Percentiles rank a stretch among this genome's conserved stretches.
These are phyloP conservation scores for Drosophila littoralis DNA, from an alignment of 1,140 invertebrate genomes.

Conservation along the genomic window DNA sequence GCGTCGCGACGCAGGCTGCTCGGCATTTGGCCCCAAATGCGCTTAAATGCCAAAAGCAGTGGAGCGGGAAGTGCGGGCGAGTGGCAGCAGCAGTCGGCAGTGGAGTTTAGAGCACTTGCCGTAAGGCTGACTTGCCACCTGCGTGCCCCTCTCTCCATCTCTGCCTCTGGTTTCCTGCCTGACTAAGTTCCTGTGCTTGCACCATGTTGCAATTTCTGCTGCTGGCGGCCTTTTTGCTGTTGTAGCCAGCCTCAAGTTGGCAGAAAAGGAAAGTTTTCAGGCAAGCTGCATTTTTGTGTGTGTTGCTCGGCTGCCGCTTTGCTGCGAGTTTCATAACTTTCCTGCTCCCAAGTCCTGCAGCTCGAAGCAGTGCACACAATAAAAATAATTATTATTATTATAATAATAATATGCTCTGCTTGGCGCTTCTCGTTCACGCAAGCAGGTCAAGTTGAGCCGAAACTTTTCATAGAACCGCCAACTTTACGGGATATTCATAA, in stretches of 20 bases:
- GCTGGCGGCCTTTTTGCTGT: constrained; percentile 41
- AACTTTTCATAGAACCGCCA: constrained; percentile 38
- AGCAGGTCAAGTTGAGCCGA: constrained; percentile 47
- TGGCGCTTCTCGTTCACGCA: constrained; percentile 5
- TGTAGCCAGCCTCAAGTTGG: constrained; percentile 13
- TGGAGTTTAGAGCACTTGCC: constrained; percentile 34
- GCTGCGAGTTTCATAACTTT: constrained; percentile 36
- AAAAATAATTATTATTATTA: constrained; percentile 20
- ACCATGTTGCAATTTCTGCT: constrained; percentile 39
- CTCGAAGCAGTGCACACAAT: constrained; percentile 26
- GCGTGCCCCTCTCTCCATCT: not conserved
- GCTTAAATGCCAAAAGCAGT: constrained; percentile 60
- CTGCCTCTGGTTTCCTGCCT: not conserved
- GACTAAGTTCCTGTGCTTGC: constrained; percentile 20
- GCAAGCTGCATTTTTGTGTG: constrained; percentile 45
- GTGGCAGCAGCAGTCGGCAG: constrained; percentile 20
- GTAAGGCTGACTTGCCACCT: constrained; percentile 3
- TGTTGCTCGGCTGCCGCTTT: constrained; percentile 8
- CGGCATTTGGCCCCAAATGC: constrained; percentile 75
- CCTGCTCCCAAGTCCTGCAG: constrained; percentile 25
- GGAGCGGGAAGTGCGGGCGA: not conserved
- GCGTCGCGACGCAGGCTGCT: constrained; percentile 62
- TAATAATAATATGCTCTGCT: constrained; percentile 15
- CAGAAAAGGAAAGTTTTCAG: constrained; percentile 42
- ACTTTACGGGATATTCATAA: constrained; percentile 26